A percentile compares a stretch with the other conserved stretches of the same genome.
These are phyloP conservation scores for Drosophila carrolli DNA, from an alignment of 1,140 invertebrate species.

Conservation along the genomic window DNA sequence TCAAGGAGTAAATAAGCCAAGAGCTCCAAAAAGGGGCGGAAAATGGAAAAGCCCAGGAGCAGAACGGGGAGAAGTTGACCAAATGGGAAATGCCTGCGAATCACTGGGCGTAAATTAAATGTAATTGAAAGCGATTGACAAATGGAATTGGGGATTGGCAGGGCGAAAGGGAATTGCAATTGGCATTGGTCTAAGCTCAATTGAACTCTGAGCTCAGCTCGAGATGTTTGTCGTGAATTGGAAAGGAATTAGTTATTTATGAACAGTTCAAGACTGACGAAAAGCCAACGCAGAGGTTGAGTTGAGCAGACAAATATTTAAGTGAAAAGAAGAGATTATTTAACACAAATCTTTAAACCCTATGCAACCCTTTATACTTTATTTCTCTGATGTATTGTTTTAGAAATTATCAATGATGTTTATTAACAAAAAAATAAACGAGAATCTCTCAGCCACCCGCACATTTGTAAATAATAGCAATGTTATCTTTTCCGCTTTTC, in stretches of 20 bases:
- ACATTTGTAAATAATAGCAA: not conserved
- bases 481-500: not conserved
- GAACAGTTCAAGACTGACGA: not conserved
- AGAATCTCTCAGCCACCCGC: too few species aligned
- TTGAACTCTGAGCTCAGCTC: conserved; percentile 26
- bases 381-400: too few species aligned
- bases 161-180: conserved; percentile 25
- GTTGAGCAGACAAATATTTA: not conserved
- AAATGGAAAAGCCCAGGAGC: not conserved
- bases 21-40: conserved; percentile 11
- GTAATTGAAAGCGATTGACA: conserved; percentile 58
- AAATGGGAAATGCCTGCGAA: conserved; percentile 47
- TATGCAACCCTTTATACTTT: too few species aligned
- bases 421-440: too few species aligned
- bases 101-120: conserved; percentile 54
- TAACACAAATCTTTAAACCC: too few species aligned
- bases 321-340: too few species aligned
- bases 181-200: conserved; percentile 38
- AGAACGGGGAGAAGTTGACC: conserved; percentile 18
- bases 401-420: too few species aligned
- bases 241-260: conserved; percentile 23
- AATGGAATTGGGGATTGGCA: conserved; percentile 28
- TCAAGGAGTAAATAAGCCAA: conserved; percentile 49
- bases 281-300: not conserved
- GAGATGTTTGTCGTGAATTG: conserved; percentile 8